A percentile compares a stretch with the other conserved stretches of the same genome.
Evolutionary conservation across 1,140 invertebrate species (phyloP).

Genomic region (Parasteatoda tepidariorum): DNA sequence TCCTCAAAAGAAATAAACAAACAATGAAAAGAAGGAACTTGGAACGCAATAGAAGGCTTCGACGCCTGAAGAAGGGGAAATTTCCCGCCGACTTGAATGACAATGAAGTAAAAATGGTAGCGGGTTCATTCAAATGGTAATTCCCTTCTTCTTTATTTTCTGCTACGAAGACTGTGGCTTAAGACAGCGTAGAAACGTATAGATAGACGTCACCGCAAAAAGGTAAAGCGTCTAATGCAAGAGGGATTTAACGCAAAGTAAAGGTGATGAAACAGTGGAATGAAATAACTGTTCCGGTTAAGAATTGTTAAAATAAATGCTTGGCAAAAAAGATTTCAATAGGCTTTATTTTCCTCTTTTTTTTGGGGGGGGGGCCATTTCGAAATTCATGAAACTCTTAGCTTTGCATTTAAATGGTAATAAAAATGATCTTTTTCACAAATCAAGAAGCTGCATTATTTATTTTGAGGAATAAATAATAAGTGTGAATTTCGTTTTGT

Average conservation of each 20-base stretch:
- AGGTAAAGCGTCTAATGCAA: neutral
- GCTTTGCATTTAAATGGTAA: no score
- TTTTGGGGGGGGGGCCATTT: no score
- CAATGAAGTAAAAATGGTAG: constrained; percentile 59
- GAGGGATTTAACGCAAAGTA: constrained; percentile 16
- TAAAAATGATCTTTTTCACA: no score
- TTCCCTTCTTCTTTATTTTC: neutral
- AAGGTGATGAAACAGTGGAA: constrained; percentile 36
- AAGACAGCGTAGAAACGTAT: constrained; percentile 14
- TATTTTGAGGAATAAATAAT: no score
- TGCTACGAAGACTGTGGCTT: constrained; percentile 32
- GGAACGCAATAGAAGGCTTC: neutral
- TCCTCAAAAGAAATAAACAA: constrained; percentile 21
- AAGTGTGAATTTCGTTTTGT: no score
- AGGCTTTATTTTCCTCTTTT: no score
- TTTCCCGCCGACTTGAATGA: constrained; percentile 22
- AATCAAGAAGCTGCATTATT: no score
- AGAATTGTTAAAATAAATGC: neutral
- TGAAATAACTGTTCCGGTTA: neutral
- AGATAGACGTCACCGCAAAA: neutral
- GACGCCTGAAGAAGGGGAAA: neutral
- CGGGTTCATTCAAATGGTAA: constrained; percentile 57
- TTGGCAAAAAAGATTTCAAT: neutral
- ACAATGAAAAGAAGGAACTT: constrained; percentile 9
- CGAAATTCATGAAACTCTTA: no score